Evolutionary conservation across 1,140 invertebrate species (phyloP).

Genomic region (Drosophila sturtevanti): DNA sequence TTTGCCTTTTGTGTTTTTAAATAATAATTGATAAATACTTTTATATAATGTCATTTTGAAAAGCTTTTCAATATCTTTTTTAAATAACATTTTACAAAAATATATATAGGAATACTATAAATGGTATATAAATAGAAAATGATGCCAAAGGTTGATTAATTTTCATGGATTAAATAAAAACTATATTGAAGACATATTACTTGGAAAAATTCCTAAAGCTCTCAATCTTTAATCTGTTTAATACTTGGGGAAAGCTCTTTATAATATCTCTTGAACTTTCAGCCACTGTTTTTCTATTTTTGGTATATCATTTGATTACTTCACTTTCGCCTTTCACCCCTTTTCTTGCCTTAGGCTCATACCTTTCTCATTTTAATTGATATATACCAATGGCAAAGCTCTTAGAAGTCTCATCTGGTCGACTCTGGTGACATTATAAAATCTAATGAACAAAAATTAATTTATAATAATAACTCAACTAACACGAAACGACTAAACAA

Average conservation of each 20-base stretch:
- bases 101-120: no score
- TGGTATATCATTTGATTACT: background rate
- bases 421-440: conserved; percentile 69
- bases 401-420: conserved; percentile 46
- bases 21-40: background rate
- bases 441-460: conserved; percentile 81
- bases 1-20: conserved; percentile 1
- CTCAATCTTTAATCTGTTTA: no score
- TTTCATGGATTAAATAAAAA: no score
- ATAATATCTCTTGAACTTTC: background rate
- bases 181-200: no score
- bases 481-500: conserved; percentile 61
- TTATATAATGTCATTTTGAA: background rate
- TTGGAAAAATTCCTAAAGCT: no score
- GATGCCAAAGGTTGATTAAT: no score
- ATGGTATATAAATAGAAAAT: no score
- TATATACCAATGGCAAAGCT: conserved; percentile 10
- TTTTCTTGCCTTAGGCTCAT: background rate
- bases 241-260: no score
- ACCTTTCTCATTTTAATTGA: conserved; percentile 4
- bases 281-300: background rate
- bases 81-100: no score
- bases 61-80: no score
- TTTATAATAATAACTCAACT: conserved; percentile 77
- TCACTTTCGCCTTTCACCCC: conserved; percentile 1